Base-by-base conservation (phyloP, 2,113 vertebrate genomes). In the Galemys pyrenaicus region DNA sequence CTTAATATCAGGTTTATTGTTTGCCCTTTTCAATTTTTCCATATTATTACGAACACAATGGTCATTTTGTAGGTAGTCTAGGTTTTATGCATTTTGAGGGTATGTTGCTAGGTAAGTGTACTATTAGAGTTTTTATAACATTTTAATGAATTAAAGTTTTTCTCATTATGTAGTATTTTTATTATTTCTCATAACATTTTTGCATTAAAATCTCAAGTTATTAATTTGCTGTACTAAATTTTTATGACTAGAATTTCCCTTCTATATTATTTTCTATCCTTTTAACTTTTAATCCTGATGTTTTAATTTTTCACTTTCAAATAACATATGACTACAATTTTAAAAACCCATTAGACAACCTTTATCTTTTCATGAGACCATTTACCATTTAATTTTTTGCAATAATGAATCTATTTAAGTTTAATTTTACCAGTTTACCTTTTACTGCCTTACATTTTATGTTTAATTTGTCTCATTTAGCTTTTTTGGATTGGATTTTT, bases 231-330 rank as follows among this genome's bases (percentile, higher is more conserved):
- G 19, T 1, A 44, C 6, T 16, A 22, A 85, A 19, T n/a, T 88
- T 88, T 37, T 49, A n/a, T 54, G n/a, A 67, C 37, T 44, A 81
- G 6, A 5, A 49, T 89, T 30, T 73, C 37, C 44, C 37, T 37
- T 0, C 11, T 37, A 10, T 28, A 17, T n/a, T 20, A 89, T n/a
- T 60, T 79, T 26, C 58, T 74, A 26, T 44, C 17, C 11, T 70
- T 81, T 89, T n/a, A n/a, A 77, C 46, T 67, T 8, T n/a, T 49
- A 49, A 62, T 35, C 51, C 35, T 82, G 17, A 73, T 82, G 13
- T 35, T 73, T 91, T 80, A 51, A 80, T 77, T 39, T 94, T 13
- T 74, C 51, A 74, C 77, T 92, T 92, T 86, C 70, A 87, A 90
- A 94, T 12, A 75, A 30, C 37, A 89, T 41, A 49, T 70, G 58